A percentile compares a stretch with the other conserved stretches of the same genome.
Conservation (phyloP, 2,113 vertebrate genomes). For the Morone chrysops region DNA sequence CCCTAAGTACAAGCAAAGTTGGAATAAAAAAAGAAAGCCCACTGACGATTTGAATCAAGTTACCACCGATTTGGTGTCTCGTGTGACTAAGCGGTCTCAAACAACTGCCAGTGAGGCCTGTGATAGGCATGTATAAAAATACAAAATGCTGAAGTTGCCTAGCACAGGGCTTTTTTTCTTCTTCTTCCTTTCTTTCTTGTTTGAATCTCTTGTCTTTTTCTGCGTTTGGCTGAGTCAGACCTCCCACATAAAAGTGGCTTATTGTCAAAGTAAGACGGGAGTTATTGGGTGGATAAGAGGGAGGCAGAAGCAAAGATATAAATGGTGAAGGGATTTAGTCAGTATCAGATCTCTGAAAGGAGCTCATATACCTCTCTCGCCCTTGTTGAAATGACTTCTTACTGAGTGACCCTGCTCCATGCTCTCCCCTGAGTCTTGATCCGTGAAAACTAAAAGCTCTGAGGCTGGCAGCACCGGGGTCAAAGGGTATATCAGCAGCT, state of each 20-base stretch:
- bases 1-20: not conserved
- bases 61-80: slow-evolving; percentile 24
- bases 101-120: slow-evolving; percentile 11
- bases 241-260: slow-evolving; percentile 74
- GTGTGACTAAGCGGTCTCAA: slow-evolving; percentile 22
- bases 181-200: slow-evolving; percentile 29
- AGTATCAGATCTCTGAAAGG: slow-evolving; percentile 64
- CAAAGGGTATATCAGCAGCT: slow-evolving; percentile 1
- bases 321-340: slow-evolving; percentile 67
- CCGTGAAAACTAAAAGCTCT: slow-evolving; percentile 30
- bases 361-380: slow-evolving; percentile 37
- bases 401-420: slow-evolving; percentile 31
- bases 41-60: slow-evolving; percentile 17
- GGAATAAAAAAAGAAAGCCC: not conserved
- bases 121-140: slow-evolving; percentile 56
- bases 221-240: slow-evolving; percentile 68
- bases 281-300: slow-evolving; percentile 65
- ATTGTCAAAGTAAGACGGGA: slow-evolving; percentile 68
- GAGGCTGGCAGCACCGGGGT: not conserved
- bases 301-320: slow-evolving; percentile 66
- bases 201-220: slow-evolving; percentile 54
- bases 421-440: slow-evolving; percentile 16
- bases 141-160: slow-evolving; percentile 50
- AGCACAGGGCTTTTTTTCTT: slow-evolving; percentile 32
- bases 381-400: slow-evolving; percentile 57